Conservation (phyloP, 2,888 invertebrate genomes). For the Bedellia somnulentella region DNA sequence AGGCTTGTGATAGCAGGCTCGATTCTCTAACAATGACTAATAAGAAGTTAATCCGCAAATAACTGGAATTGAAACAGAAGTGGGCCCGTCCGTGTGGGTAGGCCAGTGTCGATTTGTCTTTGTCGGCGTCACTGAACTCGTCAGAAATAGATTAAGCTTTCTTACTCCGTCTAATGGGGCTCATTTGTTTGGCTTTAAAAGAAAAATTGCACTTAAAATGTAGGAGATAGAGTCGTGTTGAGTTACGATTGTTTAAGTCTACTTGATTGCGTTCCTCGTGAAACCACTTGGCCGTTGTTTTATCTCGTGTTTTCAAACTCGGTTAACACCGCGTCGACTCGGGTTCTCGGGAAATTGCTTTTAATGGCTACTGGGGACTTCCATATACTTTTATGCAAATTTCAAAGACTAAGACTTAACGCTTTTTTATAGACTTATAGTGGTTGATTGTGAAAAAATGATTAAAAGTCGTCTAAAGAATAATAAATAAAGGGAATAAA, state of each 20-base stretch:
- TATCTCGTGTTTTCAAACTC: constrained; percentile 32
- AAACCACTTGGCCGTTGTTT: constrained; percentile 13
- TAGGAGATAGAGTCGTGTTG: constrained; percentile 49
- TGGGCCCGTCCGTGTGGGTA: constrained; percentile 58
- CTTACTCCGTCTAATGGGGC: constrained; percentile 61
- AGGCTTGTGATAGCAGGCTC: constrained; percentile 47
- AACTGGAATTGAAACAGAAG: constrained; percentile 62
- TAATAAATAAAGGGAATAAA: no score
- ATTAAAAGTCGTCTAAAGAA: no score
- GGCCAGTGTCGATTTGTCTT: constrained; percentile 60
- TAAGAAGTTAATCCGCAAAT: constrained; percentile 63
- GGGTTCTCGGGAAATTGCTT: constrained; percentile 30
- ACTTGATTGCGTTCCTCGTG: constrained; percentile 22
- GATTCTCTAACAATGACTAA: constrained; percentile 50
- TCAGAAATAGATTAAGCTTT: constrained; percentile 63
- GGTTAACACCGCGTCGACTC: constrained; percentile 39
- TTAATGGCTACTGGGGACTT: constrained; percentile 28
- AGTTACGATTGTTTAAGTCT: constrained; percentile 47
- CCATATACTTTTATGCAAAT: no score
- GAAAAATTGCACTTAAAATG: constrained; percentile 58
- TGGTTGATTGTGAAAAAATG: no score
- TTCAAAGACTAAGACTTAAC: no score
- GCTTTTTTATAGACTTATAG: no score
- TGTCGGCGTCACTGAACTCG: constrained; percentile 63
- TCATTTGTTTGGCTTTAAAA: constrained; percentile 61